phyloP scores from a whole-genome alignment of 2,888 invertebrate genomes.

The Latheticus oryzae region DNA sequence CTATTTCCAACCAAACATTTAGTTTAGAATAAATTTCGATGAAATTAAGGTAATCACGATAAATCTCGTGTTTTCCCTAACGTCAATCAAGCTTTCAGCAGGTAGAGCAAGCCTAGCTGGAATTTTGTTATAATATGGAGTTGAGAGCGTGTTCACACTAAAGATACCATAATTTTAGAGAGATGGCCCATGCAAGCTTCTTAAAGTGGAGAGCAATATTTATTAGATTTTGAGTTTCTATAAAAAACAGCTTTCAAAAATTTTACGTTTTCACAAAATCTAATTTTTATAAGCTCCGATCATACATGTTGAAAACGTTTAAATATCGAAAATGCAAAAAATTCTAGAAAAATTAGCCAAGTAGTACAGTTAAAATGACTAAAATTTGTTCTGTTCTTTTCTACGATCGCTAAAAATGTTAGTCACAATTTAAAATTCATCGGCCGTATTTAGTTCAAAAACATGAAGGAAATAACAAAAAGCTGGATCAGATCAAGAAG shows the following conservation, averaged over 20 bases:
- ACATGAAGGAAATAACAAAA: too few relatives aligned
- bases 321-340: too few relatives aligned
- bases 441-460: conserved; percentile 4
- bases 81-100: conserved; percentile 28
- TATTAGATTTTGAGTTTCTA: conserved; percentile 29
- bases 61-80: conserved; percentile 7
- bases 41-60: conserved; percentile 31
- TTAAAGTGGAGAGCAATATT: conserved; percentile 38
- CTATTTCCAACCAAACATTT: too few relatives aligned
- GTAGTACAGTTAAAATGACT: too few relatives aligned
- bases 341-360: too few relatives aligned
- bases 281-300: conserved; percentile 11
- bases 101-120: conserved; percentile 7
- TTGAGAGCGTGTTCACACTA: conserved; percentile 34
- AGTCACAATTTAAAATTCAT: conserved; percentile 33
- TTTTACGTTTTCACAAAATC: conserved; percentile 20
- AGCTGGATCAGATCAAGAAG: conserved; percentile 27
- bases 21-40: too few relatives aligned
- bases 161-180: conserved; percentile 34
- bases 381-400: too few relatives aligned
- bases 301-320: too few relatives aligned
- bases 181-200: conserved; percentile 37
- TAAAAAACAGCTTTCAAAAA: conserved; percentile 14
- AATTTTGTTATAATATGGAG: conserved; percentile 28
- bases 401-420: conserved; percentile 11